phyloP scores from a whole-genome alignment of 1,140 invertebrate species.

The Caenorhabditis briggsae region DNA sequence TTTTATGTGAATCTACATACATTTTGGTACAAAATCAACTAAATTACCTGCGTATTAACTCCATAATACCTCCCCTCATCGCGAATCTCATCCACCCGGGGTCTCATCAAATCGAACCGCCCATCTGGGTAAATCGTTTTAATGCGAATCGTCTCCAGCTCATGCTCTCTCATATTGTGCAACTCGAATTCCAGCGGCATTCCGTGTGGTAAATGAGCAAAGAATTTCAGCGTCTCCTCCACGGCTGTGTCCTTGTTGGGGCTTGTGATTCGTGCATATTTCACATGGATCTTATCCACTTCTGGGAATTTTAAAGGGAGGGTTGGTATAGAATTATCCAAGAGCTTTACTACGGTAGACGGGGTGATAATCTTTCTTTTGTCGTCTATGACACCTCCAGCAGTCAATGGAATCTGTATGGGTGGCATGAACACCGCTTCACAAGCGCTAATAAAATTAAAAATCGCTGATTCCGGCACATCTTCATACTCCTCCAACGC shows the following conservation, averaged over 20 bases:
- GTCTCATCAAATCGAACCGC: neutral
- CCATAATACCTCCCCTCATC: neutral
- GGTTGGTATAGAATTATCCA: neutral
- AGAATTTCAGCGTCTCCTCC: slow-evolving; percentile 5
- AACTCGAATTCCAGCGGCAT: slow-evolving; percentile 32
- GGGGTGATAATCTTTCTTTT: slow-evolving; percentile 41
- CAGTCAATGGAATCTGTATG: no score
- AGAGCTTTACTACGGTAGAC: neutral
- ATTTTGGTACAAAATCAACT: no score
- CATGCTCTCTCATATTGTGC: slow-evolving; percentile 4
- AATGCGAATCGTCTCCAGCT: slow-evolving; percentile 10
- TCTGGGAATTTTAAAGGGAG: slow-evolving; percentile 22
- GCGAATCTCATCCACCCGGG: neutral
- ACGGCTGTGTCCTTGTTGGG: slow-evolving; percentile 11
- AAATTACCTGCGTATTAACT: slow-evolving; percentile 22
- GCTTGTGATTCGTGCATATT: slow-evolving; percentile 8
- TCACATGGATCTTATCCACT: neutral
- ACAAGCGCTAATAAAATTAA: neutral
- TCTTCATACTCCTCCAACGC: neutral
- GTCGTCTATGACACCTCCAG: neutral
- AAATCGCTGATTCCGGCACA: neutral
- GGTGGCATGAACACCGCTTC: neutral
- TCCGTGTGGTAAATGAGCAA: slow-evolving; percentile 37
- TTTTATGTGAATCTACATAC: no score
- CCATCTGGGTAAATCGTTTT: slow-evolving; percentile 22